phyloP scores from a whole-genome alignment of 2,797 vertebrate genomes.

The Loriculus beryllinus region DNA sequence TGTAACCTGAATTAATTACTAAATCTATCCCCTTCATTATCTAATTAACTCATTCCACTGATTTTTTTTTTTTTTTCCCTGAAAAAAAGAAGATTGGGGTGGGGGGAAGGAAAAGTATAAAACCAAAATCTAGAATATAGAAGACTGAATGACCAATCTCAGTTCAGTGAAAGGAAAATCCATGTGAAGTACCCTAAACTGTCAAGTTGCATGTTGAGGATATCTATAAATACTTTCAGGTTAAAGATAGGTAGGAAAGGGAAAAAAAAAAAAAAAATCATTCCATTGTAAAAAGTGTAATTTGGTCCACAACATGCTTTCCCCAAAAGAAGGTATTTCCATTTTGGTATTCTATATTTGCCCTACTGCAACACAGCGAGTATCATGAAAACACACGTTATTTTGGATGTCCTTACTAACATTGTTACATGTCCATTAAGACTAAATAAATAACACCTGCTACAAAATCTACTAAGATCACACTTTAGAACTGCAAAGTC shows the following conservation, averaged over 20 bases:
- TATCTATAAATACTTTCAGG: not conserved
- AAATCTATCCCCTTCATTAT: conserved; percentile 67
- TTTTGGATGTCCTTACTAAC: not conserved
- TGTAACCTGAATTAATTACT: conserved; percentile 72
- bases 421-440: not conserved
- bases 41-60: conserved; percentile 70
- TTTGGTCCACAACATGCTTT: not conserved
- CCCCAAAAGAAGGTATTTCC: not conserved
- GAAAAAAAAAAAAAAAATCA: not conserved
- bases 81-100: not conserved
- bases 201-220: not conserved
- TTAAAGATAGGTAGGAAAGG: not conserved
- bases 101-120: rapidly evolving
- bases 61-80: not conserved
- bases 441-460: not conserved
- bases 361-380: not conserved
- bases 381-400: not conserved
- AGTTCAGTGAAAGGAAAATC: not conserved
- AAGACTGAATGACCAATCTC: not conserved
- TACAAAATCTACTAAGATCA: not conserved
- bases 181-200: not conserved
- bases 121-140: not conserved
- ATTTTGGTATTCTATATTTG: not conserved
- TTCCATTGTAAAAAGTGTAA: not conserved
- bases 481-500: not conserved